phyloP scores from a whole-genome alignment of 2,113 vertebrate species.

The Paradisaea rubra region DNA sequence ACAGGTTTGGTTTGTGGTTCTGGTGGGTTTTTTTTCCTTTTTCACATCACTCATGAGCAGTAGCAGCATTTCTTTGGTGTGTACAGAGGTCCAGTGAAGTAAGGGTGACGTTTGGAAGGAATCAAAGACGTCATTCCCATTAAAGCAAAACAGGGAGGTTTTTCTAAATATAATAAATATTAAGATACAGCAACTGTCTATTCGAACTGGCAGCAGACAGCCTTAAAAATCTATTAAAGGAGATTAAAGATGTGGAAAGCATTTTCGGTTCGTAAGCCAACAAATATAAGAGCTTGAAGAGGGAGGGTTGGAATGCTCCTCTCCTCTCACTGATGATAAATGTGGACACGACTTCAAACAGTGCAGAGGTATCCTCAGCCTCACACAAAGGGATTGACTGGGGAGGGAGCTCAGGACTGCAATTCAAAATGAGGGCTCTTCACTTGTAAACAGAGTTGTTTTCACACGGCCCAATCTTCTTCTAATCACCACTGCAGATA shows the following conservation, averaged over 20 bases:
- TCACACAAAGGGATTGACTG: neutral
- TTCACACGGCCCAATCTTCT: neutral
- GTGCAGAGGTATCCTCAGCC: neutral
- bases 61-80: neutral
- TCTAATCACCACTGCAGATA: neutral
- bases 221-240: neutral
- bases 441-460: neutral
- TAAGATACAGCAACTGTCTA: neutral
- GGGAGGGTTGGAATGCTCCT: neutral
- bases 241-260: neutral
- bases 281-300: neutral
- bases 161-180: neutral
- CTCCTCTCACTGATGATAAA: neutral
- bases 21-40: accelerated
- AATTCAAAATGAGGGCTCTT: neutral
- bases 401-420: neutral
- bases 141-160: neutral
- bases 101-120: neutral
- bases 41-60: neutral
- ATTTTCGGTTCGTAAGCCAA: neutral
- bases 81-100: neutral
- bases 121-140: neutral
- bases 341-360: neutral
- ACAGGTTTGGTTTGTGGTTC: neutral
- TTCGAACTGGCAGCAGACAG: neutral